Percentiles rank a stretch among this genome's conserved stretches.
Conservation (phyloP, 2,113 vertebrate genomes). For the Gobio gobio region DNA sequence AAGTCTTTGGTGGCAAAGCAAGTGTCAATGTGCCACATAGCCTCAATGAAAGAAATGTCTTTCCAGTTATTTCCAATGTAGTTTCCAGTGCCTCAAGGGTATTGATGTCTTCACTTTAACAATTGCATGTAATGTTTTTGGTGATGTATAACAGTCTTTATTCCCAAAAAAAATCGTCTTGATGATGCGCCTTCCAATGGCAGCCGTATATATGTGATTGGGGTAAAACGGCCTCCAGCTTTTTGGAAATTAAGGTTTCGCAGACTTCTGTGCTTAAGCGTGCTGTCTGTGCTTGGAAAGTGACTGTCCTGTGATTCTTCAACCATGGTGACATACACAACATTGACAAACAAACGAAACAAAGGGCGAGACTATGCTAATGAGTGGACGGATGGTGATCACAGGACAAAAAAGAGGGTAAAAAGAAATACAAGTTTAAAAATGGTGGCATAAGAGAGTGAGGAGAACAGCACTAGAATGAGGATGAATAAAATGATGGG, state of each 20-base stretch:
- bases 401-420: conserved; percentile 98
- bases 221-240: conserved; percentile 15
- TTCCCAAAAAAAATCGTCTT: background rate
- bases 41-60: conserved; percentile 12
- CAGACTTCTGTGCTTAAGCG: conserved; percentile 82
- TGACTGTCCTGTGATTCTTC: conserved; percentile 55
- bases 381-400: conserved; percentile 67
- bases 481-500: conserved; percentile 99
- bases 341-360: conserved; percentile 69
- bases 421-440: conserved; percentile 98
- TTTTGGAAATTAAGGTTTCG: conserved; percentile 12
- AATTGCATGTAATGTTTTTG: background rate
- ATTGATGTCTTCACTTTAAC: background rate
- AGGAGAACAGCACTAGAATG: conserved; percentile 98
- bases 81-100: conserved; percentile 80
- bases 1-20: conserved; percentile 14
- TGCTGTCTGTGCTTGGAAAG: conserved; percentile 38
- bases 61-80: too few relatives aligned
- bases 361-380: conserved; percentile 52
- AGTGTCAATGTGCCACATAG: background rate
- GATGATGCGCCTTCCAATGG: background rate
- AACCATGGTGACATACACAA: conserved; percentile 76
- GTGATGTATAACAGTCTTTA: background rate
- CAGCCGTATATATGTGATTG: background rate
- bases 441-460: conserved; percentile 98